Evolutionary conservation across 2,888 invertebrate genomes (phyloP).

Genomic region (Sisyra nigra): DNA sequence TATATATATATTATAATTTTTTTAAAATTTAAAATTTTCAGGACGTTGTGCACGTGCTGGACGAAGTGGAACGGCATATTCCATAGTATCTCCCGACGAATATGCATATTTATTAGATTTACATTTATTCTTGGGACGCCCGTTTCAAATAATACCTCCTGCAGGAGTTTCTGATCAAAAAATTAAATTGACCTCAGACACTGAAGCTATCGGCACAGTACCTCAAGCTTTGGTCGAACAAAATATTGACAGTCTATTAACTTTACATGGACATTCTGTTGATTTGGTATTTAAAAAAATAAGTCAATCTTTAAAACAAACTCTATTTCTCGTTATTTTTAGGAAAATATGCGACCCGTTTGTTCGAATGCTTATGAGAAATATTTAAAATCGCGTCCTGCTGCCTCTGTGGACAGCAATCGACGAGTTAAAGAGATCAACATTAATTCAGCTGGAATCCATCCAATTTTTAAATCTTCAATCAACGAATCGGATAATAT

Average conservation of each 20-base stretch:
- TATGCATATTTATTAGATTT: constrained; percentile 85
- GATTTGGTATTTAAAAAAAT: constrained; percentile 49
- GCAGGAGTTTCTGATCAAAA: constrained; percentile 18
- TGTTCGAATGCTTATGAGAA: constrained; percentile 82
- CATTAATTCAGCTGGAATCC: constrained; percentile 36
- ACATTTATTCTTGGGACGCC: constrained; percentile 77
- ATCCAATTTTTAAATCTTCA: constrained; percentile 40
- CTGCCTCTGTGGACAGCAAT: constrained; percentile 80
- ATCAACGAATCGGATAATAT: constrained; percentile 22
- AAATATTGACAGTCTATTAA: constrained; percentile 56
- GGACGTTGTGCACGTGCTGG: constrained; percentile 93
- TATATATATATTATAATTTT: background rate
- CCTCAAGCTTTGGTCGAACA: constrained; percentile 74
- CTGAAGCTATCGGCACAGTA: constrained; percentile 49
- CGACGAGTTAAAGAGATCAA: constrained; percentile 62
- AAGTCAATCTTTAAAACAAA: background rate
- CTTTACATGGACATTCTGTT: constrained; percentile 52
- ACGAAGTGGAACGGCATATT: constrained; percentile 78
- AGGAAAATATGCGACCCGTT: constrained; percentile 51
- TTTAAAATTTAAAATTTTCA: constrained; percentile 17
- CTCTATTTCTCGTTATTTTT: constrained; percentile 13
- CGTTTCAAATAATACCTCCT: constrained; percentile 37
- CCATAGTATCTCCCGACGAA: constrained; percentile 81
- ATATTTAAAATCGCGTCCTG: constrained; percentile 74
- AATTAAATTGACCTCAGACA: constrained; percentile 35